Evolutionary conservation across 2,888 invertebrate species (phyloP), one percentile per base, ranked within the genome.

Genomic region (Pyrrhia umbra): DNA sequence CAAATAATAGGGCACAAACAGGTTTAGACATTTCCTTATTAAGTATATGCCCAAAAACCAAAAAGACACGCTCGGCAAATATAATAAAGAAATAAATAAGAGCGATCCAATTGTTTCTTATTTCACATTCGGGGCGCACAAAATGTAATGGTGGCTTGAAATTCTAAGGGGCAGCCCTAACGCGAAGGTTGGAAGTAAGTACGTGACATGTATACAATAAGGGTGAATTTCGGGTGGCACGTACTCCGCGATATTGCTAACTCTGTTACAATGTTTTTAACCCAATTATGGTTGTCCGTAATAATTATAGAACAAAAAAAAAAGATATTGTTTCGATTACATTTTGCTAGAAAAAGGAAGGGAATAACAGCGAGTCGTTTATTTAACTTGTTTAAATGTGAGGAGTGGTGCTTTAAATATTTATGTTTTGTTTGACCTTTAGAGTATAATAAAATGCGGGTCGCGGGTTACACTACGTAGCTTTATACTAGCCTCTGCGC

Each of bases 161-260:
- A 84, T 85, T 85, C 76, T 50, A 67, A 49, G 67, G 54, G 68
- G 69, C 76, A 80, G 71, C 72, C 79, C 76, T 85, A 86, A 77
- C 72, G 74, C 66, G 75, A 77, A 84, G 81, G 83, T 78, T 77
- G 75, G 74, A 60, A 42, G 40, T 40, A 27, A 66, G 60, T 72
- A 89, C 90, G 90, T 90, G 90, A 88, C 85, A 65, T 70, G 86
- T 78, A 77, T 88, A 74, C 46, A 77, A 82, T 81, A 86, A 81
- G 81, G 78, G 70, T 75, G 71, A 84, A 82, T 82, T 86, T 86
- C 72, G 76, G 65, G 66, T 69, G 79, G 80, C 87, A 87, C 85
- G 87, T 84, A 58, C 65, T 45, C 60, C 43, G 13, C 64, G 79
- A 86, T 84, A 86, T 83, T 82, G 82, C 83, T 84, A 88, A 88